Conservation (phyloP, 2,888 invertebrate species). For the Scelioninae gen. 2 region DNA sequence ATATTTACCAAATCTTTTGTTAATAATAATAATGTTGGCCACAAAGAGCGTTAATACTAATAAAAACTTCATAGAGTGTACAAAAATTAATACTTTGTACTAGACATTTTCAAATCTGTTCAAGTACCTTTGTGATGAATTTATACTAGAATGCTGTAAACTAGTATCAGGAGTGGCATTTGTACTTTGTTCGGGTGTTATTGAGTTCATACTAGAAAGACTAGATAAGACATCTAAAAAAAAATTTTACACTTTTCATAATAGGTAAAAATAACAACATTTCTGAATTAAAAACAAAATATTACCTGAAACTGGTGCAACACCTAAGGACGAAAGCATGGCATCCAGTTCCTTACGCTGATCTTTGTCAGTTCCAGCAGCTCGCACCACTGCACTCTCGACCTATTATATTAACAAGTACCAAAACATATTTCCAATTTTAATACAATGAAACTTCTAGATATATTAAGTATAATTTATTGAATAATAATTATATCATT, state of each 20-base stretch:
- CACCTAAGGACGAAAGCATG: slow-evolving; percentile 89
- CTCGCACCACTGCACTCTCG: slow-evolving; percentile 76
- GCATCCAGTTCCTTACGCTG: slow-evolving; percentile 86
- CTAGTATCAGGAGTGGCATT: slow-evolving; percentile 88
- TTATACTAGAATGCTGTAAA: slow-evolving; percentile 81
- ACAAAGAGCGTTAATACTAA: no score
- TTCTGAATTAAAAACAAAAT: background rate
- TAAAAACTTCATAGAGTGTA: no score
- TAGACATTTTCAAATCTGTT: background rate
- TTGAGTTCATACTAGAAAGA: slow-evolving; percentile 87
- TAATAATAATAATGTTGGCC: no score
- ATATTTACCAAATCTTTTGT: no score
- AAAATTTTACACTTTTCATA: slow-evolving; percentile 15
- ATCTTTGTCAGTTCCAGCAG: slow-evolving; percentile 76
- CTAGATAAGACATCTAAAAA: slow-evolving; percentile 85
- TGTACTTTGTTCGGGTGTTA: slow-evolving; percentile 87
- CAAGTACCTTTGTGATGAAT: slow-evolving; percentile 76
- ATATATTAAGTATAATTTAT: no score
- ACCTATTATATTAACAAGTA: no score
- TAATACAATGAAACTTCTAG: no score
- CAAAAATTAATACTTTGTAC: no score
- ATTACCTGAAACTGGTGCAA: slow-evolving; percentile 86
- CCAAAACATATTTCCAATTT: no score
- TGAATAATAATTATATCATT: no score
- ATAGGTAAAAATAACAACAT: no score